Evolutionary conservation across 2,888 invertebrate species (phyloP).

Genomic region (Folsomia manolachei): DNA sequence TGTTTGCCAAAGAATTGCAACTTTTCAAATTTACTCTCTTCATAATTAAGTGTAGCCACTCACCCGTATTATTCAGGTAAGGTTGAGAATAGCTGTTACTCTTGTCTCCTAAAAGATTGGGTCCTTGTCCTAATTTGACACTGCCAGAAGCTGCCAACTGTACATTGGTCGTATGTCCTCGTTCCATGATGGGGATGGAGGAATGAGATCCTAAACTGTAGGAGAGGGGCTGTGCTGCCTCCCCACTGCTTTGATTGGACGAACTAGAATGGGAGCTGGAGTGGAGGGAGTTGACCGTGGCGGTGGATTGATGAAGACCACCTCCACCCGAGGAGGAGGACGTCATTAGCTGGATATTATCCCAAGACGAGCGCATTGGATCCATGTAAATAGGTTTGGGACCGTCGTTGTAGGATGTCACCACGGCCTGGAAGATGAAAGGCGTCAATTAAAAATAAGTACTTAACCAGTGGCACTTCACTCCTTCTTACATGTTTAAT

Average conservation of each 20-base stretch:
- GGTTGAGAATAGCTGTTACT: conserved; percentile 42
- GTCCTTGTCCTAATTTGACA: conserved; percentile 10
- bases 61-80: conserved; percentile 39
- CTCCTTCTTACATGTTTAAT: conserved; percentile 39
- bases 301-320: conserved; percentile 44
- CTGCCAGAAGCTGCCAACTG: conserved; percentile 24
- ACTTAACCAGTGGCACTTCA: no score
- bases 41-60: not conserved
- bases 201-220: conserved; percentile 44
- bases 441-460: not conserved
- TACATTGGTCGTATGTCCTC: conserved; percentile 28
- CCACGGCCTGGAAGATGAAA: conserved; percentile 55
- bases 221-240: conserved; percentile 37
- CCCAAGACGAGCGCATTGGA: conserved; percentile 38
- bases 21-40: not conserved
- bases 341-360: conserved; percentile 33
- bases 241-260: conserved; percentile 50
- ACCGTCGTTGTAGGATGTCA: conserved; percentile 58
- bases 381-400: conserved; percentile 53
- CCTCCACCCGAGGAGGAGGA: conserved; percentile 24
- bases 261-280: conserved; percentile 52
- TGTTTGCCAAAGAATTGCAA: no score
- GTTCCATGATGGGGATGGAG: conserved; percentile 38
- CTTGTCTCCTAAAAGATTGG: conserved; percentile 35
- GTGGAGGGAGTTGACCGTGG: conserved; percentile 51